phyloP scores from a whole-genome alignment of 2,797 vertebrate species.

The Myotis myotis region DNA sequence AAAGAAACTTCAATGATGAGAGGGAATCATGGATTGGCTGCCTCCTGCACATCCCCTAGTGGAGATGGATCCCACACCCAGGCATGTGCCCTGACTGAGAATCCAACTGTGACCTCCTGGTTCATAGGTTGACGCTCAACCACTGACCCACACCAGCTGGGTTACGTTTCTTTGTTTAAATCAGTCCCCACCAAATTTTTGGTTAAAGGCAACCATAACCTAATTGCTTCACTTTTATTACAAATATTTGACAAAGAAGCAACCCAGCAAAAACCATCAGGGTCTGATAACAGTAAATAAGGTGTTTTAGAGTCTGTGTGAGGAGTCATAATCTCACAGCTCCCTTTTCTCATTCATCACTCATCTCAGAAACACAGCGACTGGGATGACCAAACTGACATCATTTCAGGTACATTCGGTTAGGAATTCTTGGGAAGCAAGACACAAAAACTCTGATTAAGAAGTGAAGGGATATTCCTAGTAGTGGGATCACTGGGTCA shows the following conservation, averaged over 20 bases:
- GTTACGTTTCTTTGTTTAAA: constrained; percentile 80
- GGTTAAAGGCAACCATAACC: constrained; percentile 78
- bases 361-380: neutral
- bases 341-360: neutral
- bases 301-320: neutral
- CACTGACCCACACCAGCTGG: too few species aligned
- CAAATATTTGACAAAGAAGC: neutral
- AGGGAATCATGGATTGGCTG: too few species aligned
- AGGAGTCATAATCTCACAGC: neutral
- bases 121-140: too few species aligned
- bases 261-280: neutral
- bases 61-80: too few species aligned
- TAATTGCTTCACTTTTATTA: constrained; percentile 76
- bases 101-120: too few species aligned
- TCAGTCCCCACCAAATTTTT: constrained; percentile 78
- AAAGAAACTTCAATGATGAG: too few species aligned
- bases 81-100: too few species aligned
- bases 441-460: neutral
- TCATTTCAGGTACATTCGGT: neutral
- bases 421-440: neutral
- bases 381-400: neutral
- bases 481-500: too few species aligned
- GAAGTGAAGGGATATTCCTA: neutral
- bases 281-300: neutral
- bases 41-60: too few species aligned